Conservation (phyloP, 2,888 invertebrate species). For the Xestia ashworthii region DNA sequence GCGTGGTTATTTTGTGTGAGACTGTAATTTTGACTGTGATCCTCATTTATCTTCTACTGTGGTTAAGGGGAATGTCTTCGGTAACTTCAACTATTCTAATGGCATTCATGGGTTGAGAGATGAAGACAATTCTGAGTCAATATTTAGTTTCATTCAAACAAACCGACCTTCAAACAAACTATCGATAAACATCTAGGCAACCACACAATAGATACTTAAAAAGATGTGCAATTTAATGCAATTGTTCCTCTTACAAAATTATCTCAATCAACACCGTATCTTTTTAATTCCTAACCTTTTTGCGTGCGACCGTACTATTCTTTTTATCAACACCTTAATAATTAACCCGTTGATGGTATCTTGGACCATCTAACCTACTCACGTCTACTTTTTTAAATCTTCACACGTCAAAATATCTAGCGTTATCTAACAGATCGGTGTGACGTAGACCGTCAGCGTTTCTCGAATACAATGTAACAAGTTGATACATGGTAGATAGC, state of each 20-base stretch:
- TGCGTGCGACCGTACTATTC: slow-evolving; percentile 35
- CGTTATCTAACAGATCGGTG: slow-evolving; percentile 79
- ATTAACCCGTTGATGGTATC: slow-evolving; percentile 69
- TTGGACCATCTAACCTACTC: slow-evolving; percentile 71
- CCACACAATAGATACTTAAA: slow-evolving; percentile 1
- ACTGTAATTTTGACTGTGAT: slow-evolving; percentile 10
- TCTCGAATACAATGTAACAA: slow-evolving; percentile 64
- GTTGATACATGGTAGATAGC: slow-evolving; percentile 56
- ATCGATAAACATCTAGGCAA: slow-evolving; percentile 19
- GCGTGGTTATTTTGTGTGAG: slow-evolving; percentile 24
- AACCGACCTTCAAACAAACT: slow-evolving; percentile 5
- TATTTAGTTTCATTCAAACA: neutral
- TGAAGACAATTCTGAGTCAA: neutral
- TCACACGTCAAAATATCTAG: slow-evolving; percentile 83
- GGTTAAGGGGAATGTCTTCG: neutral
- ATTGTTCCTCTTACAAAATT: slow-evolving; percentile 38
- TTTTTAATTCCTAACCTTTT: slow-evolving; percentile 58
- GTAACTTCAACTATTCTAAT: neutral
- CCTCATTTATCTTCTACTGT: neutral
- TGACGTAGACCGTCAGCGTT: slow-evolving; percentile 73
- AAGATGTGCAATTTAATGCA: slow-evolving; percentile 18
- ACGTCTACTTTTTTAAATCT: slow-evolving; percentile 75
- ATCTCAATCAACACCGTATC: slow-evolving; percentile 56
- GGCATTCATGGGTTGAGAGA: neutral
- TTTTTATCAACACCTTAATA: slow-evolving; percentile 55